phyloP scores from a whole-genome alignment of 1,140 invertebrate species.

The Drosophila sulfurigaster region DNA sequence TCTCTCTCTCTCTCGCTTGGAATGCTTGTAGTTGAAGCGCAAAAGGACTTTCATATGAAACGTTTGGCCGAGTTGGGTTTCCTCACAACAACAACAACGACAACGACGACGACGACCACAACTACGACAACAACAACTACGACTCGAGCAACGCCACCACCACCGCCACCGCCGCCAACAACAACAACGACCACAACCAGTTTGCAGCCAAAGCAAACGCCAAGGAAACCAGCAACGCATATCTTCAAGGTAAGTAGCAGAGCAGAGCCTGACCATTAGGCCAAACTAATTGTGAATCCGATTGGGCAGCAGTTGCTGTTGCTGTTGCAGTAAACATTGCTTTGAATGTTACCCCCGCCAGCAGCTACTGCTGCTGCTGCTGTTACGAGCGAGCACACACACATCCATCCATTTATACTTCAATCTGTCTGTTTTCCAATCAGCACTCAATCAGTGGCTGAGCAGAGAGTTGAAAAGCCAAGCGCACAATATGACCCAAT shows the following conservation, averaged over 20 bases:
- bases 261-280: slow-evolving; percentile 10
- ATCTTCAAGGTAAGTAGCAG: slow-evolving; percentile 70
- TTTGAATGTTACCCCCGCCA: too few species aligned
- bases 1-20: background rate
- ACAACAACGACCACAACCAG: slow-evolving; percentile 74
- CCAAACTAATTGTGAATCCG: slow-evolving; percentile 40
- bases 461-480: slow-evolving; percentile 57
- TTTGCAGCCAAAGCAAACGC: slow-evolving; percentile 70
- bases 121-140: slow-evolving; percentile 81
- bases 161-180: slow-evolving; percentile 67
- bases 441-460: slow-evolving; percentile 77
- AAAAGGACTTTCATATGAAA: slow-evolving; percentile 94
- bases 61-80: slow-evolving; percentile 86
- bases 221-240: slow-evolving; percentile 73
- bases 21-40: slow-evolving; percentile 91
- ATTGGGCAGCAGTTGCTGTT: slow-evolving; percentile 54
- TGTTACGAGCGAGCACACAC: too few species aligned
- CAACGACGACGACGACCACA: slow-evolving; percentile 83
- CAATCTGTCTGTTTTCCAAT: slow-evolving; percentile 73
- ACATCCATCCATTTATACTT: slow-evolving; percentile 26
- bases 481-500: slow-evolving; percentile 72
- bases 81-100: slow-evolving; percentile 85
- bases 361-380: too few species aligned
- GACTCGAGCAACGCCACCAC: slow-evolving; percentile 67
- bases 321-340: slow-evolving; percentile 31